Conservation (phyloP, 2,888 invertebrate genomes). For the Venusia cambrica region DNA sequence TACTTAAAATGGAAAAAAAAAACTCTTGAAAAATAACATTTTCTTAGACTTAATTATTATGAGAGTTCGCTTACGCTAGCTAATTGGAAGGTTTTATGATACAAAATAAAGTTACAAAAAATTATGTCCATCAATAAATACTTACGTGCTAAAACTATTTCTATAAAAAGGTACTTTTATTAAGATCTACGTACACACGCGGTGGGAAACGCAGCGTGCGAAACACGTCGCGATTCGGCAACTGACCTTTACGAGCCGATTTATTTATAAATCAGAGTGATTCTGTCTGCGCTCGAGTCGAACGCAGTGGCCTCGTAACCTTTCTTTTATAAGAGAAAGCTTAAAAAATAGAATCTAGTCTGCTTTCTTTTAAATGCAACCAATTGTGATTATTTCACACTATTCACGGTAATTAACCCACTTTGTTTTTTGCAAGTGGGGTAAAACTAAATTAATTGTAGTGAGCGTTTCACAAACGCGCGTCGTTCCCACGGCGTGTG, state of each 20-base stretch:
- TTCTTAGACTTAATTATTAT: conserved; percentile 53
- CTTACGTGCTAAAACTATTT: conserved; percentile 61
- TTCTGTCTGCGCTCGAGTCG: conserved; percentile 22
- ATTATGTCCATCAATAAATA: conserved; percentile 72
- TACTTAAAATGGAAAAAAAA: conserved; percentile 59
- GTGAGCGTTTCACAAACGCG: conserved; percentile 53
- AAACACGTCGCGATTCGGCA: conserved; percentile 41
- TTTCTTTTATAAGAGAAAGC: conserved; percentile 31
- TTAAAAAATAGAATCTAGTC: conserved; percentile 29
- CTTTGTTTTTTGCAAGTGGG: conserved; percentile 23
- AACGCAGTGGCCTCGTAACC: conserved; percentile 31
- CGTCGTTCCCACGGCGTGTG: conserved; percentile 41
- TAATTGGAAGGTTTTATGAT: conserved; percentile 56
- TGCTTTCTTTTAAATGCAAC: conserved; percentile 37
- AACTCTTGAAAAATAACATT: conserved; percentile 72
- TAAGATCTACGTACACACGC: conserved; percentile 55
- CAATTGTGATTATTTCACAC: conserved; percentile 33
- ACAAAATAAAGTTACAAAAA: conserved; percentile 48
- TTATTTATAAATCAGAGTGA: conserved; percentile 20
- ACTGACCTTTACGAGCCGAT: conserved; percentile 21
- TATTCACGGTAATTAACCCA: conserved; percentile 28
- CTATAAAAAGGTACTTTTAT: conserved; percentile 74
- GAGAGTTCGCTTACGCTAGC: conserved; percentile 33
- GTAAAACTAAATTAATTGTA: conserved; percentile 15
- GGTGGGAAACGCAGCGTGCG: conserved; percentile 60